phyloP scores from a whole-genome alignment of 1,140 invertebrate genomes.

The Drosophila jambulina region DNA sequence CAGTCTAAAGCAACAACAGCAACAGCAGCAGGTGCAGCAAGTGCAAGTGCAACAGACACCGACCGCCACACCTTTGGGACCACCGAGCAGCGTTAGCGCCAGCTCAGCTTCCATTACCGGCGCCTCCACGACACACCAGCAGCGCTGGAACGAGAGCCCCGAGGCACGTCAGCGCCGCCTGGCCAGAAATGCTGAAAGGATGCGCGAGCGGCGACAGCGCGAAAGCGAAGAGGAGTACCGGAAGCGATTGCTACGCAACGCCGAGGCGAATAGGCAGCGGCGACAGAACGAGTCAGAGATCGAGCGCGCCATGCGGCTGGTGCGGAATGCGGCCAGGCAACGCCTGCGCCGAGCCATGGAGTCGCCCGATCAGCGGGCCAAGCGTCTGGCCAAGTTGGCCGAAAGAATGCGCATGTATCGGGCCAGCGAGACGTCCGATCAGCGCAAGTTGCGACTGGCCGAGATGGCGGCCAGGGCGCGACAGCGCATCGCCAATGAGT shows the following conservation, averaged over 20 bases:
- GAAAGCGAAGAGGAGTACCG: conserved; percentile 84
- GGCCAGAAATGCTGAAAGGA: conserved; percentile 85
- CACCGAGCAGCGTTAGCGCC: conserved; percentile 59
- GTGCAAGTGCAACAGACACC: conserved; percentile 71
- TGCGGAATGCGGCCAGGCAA: conserved; percentile 82
- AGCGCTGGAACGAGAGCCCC: conserved; percentile 84
- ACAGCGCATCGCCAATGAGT: conserved; percentile 86
- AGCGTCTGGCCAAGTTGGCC: conserved; percentile 86
- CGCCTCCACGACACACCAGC: conserved; percentile 62
- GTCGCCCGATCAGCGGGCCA: conserved; percentile 85
- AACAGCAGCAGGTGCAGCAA: conserved; percentile 54
- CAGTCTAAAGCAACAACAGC: conserved; percentile 69
- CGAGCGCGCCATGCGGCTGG: conserved; percentile 81
- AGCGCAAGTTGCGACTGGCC: conserved; percentile 85
- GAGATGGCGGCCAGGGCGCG: conserved; percentile 86
- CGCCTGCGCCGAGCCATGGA: conserved; percentile 85
- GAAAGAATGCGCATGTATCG: conserved; percentile 84
- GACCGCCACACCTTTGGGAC: conserved; percentile 64
- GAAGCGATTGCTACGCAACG: conserved; percentile 77
- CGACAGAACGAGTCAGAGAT: conserved; percentile 82
- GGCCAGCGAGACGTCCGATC: conserved; percentile 85
- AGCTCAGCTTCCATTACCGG: conserved; percentile 53
- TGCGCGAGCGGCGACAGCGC: conserved; percentile 82
- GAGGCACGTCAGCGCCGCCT: conserved; percentile 80
- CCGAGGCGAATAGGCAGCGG: conserved; percentile 81